Evolutionary conservation across 2,888 invertebrate genomes (phyloP).

Genomic region (Papilio demoleus): DNA sequence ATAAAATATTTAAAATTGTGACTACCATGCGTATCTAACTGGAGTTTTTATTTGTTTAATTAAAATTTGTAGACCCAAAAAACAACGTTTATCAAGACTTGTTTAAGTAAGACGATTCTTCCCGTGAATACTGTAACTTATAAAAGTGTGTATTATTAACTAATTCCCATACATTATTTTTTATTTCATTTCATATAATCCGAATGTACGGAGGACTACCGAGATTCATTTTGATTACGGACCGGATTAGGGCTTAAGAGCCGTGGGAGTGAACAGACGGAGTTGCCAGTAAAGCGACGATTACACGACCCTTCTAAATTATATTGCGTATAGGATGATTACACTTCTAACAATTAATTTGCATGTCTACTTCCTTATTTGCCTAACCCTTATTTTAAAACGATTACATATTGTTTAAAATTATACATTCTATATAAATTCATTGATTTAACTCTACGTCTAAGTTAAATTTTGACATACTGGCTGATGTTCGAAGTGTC

Average conservation of each 20-base stretch:
- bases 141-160: neutral
- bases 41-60: no score
- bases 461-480: neutral
- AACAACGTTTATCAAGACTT: no score
- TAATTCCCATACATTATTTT: constrained; percentile 22
- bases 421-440: no score
- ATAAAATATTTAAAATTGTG: no score
- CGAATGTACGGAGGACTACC: constrained; percentile 47
- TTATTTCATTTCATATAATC: constrained; percentile 31
- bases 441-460: neutral
- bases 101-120: no score
- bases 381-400: constrained; percentile 1
- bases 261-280: constrained; percentile 53
- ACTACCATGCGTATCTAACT: no score
- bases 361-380: constrained; percentile 18
- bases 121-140: no score
- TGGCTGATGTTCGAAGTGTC: no score
- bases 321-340: constrained; percentile 54
- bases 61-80: no score
- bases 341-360: constrained; percentile 43
- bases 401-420: neutral
- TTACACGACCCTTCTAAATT: constrained; percentile 50
- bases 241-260: constrained; percentile 68
- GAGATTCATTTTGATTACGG: constrained; percentile 76
- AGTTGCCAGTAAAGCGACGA: constrained; percentile 57